A percentile compares a stretch with the other conserved stretches of the same genome.
phyloP scores from a whole-genome alignment of 2,888 invertebrate genomes.

The Coenonympha glycerion region DNA sequence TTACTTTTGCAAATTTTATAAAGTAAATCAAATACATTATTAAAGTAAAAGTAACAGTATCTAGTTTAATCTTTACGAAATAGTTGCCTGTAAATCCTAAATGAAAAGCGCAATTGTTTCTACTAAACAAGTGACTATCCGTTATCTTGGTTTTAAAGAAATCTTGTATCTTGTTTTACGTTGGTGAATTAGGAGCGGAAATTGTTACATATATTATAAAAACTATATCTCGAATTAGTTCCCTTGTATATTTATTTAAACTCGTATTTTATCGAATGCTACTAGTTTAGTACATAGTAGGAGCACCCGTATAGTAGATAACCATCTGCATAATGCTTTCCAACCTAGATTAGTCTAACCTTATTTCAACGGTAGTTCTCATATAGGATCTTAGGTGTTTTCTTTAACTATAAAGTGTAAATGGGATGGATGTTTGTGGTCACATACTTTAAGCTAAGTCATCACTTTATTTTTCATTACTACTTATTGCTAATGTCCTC shows the following conservation, averaged over 20 bases:
- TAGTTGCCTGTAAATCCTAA: constrained; percentile 66
- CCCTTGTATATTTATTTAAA: constrained; percentile 47
- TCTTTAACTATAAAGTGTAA: constrained; percentile 56
- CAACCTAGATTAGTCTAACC: constrained; percentile 50
- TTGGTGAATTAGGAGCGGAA: constrained; percentile 60
- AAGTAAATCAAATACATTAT: constrained; percentile 72
- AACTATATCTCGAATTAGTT: constrained; percentile 55
- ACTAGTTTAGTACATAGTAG: constrained; percentile 47
- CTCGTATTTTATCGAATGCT: constrained; percentile 49
- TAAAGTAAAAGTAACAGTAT: constrained; percentile 49
- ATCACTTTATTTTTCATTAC: constrained; percentile 47
- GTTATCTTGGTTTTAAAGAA: constrained; percentile 50
- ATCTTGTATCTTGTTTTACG: constrained; percentile 55
- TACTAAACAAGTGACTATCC: constrained; percentile 41
- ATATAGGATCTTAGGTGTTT: constrained; percentile 54
- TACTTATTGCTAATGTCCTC: constrained; percentile 48
- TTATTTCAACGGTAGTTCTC: constrained; percentile 58
- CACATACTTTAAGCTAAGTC: constrained; percentile 55
- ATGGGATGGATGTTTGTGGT: constrained; percentile 63
- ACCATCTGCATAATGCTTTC: constrained; percentile 56
- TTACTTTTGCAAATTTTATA: constrained; percentile 85
- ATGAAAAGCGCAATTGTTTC: constrained; percentile 54
- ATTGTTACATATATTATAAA: constrained; percentile 68
- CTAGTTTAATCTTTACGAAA: constrained; percentile 68
- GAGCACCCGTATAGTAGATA: constrained; percentile 50